Conservation (phyloP, 2,888 invertebrate species). For the Pteria penguin region DNA sequence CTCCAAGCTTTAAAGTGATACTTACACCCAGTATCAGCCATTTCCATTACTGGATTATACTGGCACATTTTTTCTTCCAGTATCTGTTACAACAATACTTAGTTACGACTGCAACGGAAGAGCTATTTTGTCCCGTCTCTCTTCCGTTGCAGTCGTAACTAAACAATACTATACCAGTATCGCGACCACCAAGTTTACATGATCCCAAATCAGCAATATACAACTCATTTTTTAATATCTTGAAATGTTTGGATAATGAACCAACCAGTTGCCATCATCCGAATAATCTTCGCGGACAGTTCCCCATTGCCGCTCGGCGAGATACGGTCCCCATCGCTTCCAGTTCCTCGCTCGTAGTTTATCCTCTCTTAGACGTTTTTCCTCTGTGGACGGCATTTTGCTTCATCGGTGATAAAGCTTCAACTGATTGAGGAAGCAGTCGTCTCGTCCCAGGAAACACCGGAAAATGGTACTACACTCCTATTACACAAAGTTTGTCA, state of each 20-base stretch:
- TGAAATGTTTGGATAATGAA: too few species aligned
- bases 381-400: slow-evolving; percentile 62
- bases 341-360: slow-evolving; percentile 68
- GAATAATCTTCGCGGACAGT: slow-evolving; percentile 80
- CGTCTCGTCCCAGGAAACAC: neutral
- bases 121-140: too few species aligned
- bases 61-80: too few species aligned
- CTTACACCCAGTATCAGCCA: too few species aligned
- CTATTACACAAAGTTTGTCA: neutral
- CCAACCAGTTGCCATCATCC: slow-evolving; percentile 74
- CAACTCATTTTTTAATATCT: neutral
- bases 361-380: slow-evolving; percentile 71
- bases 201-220: too few species aligned
- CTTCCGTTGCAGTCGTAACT: too few species aligned
- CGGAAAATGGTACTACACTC: neutral
- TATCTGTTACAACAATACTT: too few species aligned
- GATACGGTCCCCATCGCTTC: slow-evolving; percentile 80
- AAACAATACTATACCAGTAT: too few species aligned
- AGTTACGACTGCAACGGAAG: too few species aligned
- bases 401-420: neutral
- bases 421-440: neutral
- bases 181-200: too few species aligned
- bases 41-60: too few species aligned
- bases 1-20: too few species aligned
- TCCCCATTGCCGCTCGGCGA: slow-evolving; percentile 80